Conservation (phyloP, 1,140 invertebrate genomes). For the Scaptodrosophila lebanonensis region DNA sequence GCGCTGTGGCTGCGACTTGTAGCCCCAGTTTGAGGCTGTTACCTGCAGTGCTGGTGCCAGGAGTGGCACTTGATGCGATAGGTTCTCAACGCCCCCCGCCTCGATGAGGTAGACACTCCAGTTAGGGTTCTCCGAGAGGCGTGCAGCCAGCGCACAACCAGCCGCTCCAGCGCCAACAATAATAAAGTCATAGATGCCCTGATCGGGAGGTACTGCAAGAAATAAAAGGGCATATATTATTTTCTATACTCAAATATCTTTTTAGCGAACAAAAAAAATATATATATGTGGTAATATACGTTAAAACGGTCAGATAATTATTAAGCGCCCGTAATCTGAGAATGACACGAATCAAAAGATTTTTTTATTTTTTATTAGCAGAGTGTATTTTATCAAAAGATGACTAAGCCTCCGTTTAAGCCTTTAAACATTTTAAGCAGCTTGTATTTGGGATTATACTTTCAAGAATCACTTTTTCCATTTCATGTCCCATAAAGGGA, state of each 20-base stretch:
- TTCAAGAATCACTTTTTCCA: too few species aligned
- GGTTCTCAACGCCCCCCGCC: constrained; percentile 84
- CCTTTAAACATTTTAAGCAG: too few species aligned
- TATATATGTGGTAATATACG: not conserved
- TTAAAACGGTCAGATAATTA: too few species aligned
- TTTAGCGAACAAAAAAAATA: constrained; percentile 35
- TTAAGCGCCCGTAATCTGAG: not conserved
- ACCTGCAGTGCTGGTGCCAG: constrained; percentile 80
- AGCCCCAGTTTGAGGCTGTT: constrained; percentile 84
- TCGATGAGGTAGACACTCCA: constrained; percentile 81
- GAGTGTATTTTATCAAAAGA: too few species aligned
- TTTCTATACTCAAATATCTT: too few species aligned
- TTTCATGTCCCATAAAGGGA: too few species aligned
- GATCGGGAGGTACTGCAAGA: too few species aligned
- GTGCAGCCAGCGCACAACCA: constrained; percentile 89
- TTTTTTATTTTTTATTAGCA: too few species aligned
- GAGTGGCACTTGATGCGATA: constrained; percentile 83
- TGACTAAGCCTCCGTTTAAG: too few species aligned
- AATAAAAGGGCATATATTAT: too few species aligned
- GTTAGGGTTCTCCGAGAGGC: constrained; percentile 79
- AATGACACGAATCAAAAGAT: too few species aligned
- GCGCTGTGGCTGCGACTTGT: constrained; percentile 81
- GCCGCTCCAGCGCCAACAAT: constrained; percentile 91
- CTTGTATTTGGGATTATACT: too few species aligned
- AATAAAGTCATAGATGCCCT: constrained; percentile 86